Base-by-base conservation (phyloP, 2,888 invertebrate genomes). In the Hypolimnas misippus region DNA sequence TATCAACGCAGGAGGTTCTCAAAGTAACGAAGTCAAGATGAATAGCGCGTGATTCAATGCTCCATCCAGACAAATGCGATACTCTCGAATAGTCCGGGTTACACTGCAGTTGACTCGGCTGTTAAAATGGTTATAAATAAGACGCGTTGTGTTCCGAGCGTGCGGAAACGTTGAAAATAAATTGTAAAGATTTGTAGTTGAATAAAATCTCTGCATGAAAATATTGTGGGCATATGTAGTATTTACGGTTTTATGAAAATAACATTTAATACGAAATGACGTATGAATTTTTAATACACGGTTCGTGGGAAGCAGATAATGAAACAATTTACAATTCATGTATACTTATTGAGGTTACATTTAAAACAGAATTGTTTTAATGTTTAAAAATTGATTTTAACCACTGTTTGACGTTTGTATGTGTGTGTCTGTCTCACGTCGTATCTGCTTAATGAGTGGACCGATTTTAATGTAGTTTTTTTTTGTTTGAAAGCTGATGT, bases 41-140 rank as follows among this genome's bases (percentile, higher is more conserved):
- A 58, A 52, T 52, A 42, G 52, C 33, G n/a, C 42, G 51, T 33
- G 52, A 42, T 29, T 42, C 52, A 58, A 52, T 42, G 52, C 42
- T n/a, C 5, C 16, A 58, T 58, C 52, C 33, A 51, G 51, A 58
- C 25, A 52, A 58, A 58, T 58, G 58, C 12, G 51, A 52, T 31
- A 10, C 19, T 52, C 14, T 14, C 31, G 19, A 52, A 42, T 42
- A 16, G 51, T 51, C 14, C 40, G 7, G 19, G 42, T 42, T 52
- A 40, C 46, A 21, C 52, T 58, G 52, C 51, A 52, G 42, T 52
- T 44, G 58, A 44, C 52, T 58, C 14, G 21, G n/a, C n/a, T 14
- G 52, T 52, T 52, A 35, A 35, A 38, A 38, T 52, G 35, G 35
- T 52, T 52, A 52, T 35, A 52, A 52, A 52, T 52, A 52, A 52